A percentile compares a stretch with the other conserved stretches of the same genome.
Conservation (phyloP, 2,797 vertebrate species). For the Cossypha dichroa region DNA sequence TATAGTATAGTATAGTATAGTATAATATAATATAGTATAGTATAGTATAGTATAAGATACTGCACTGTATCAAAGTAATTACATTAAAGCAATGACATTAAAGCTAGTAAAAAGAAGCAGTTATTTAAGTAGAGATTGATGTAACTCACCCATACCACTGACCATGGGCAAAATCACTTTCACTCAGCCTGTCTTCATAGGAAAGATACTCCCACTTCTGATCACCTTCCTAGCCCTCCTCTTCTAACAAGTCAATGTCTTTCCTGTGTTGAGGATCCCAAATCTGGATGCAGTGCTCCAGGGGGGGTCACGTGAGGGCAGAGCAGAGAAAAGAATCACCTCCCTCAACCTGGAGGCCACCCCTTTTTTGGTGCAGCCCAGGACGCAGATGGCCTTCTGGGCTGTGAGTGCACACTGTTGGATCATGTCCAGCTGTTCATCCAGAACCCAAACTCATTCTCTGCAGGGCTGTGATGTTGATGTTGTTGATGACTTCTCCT, state of each 20-base stretch:
- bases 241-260: not conserved
- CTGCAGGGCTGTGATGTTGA: not conserved
- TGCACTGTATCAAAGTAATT: not conserved
- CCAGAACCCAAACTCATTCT: not conserved
- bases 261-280: not conserved
- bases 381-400: not conserved
- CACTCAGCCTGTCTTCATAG: not conserved
- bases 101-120: not conserved
- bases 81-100: not conserved
- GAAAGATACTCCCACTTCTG: not conserved
- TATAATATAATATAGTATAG: no score
- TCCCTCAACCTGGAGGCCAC: fast-evolving
- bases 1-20: not conserved
- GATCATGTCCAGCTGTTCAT: not conserved
- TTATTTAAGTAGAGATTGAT: not conserved
- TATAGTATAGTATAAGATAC: not conserved
- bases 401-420: not conserved
- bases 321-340: not conserved
- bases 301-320: not conserved
- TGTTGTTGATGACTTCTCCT: not conserved
- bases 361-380: not conserved
- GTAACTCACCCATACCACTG: not conserved
- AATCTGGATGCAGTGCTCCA: not conserved
- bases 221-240: not conserved
- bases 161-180: not conserved